Base-by-base conservation (phyloP, 2,888 invertebrate species). In the Drosophila nr. fundita region DNA sequence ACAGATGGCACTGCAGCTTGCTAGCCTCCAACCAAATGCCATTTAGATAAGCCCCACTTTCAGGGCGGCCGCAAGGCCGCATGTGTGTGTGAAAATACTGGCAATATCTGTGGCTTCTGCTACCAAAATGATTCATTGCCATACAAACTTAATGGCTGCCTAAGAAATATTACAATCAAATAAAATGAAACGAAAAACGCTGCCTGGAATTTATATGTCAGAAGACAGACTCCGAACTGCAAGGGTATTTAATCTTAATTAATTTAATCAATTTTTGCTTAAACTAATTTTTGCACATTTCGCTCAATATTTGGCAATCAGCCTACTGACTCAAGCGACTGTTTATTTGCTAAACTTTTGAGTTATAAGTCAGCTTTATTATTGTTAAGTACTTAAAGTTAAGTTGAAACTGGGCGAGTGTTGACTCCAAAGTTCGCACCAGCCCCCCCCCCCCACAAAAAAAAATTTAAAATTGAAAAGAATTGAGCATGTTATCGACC, bases 1-100 rank as follows among this genome's bases (percentile, higher is more conserved):
- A 24, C 18, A 42, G 45, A 69, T 42, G 59, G 71, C 45, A 24
- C 32, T 45, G 45, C 66, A 57, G 75, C 65, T 30, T 58, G 49
- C 36, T 57, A 63, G 58, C 64, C 76, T 65, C 50, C 49, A 60
- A 72, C 55, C 80, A 83, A 89, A 83, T 76, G 87, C 78, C 87
- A 83, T 83, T 84, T 83, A 89, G 83, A 84, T 84, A 89, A 87
- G 83, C 73, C 63, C 42, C 64, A 75, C 61, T 80, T 67, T 68
- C 59, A 61, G 58, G 60, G 49, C 36, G 34, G 67, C 60, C 70
- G 49, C 70, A 70, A 77, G 69, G 58, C 30, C 52, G 21, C 21
- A 32, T 15, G 11, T 52, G 7, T 52, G 61, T 66, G 73, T 69
- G 54, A 64, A 57, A 42, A 42, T 55, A 50, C 59, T 69, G 50